Conservation (phyloP, 2,888 invertebrate species). For the Netelia virgata region DNA sequence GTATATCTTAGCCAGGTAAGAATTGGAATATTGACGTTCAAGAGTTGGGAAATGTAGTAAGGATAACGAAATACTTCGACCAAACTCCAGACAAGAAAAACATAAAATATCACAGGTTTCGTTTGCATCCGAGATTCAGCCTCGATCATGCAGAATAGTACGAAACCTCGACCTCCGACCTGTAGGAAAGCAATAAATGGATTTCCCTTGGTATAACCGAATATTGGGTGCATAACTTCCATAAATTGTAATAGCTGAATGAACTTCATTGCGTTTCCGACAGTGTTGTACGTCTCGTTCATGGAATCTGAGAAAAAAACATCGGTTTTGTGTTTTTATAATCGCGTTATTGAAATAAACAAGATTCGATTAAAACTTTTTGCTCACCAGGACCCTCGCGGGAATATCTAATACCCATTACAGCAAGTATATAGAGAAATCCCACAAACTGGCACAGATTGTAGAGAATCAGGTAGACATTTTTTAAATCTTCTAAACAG, state of each 20-base stretch:
- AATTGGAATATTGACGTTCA: constrained; percentile 90
- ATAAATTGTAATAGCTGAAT: constrained; percentile 93
- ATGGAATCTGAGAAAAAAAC: constrained; percentile 86
- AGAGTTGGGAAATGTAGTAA: constrained; percentile 93
- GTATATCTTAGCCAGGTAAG: constrained; percentile 97
- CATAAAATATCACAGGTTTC: constrained; percentile 94
- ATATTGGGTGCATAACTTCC: constrained; percentile 95
- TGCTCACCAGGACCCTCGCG: constrained; percentile 89
- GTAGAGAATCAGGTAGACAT: constrained; percentile 94
- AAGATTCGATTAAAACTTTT: not conserved
- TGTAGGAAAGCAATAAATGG: constrained; percentile 91
- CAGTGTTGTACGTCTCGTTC: constrained; percentile 89
- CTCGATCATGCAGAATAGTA: constrained; percentile 93
- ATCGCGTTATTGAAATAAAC: constrained; percentile 8
- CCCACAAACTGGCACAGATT: constrained; percentile 96
- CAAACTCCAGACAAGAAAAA: constrained; percentile 93
- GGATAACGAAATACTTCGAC: constrained; percentile 97
- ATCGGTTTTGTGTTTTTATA: not conserved
- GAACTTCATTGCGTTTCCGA: constrained; percentile 92
- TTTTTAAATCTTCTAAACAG: constrained; percentile 90
- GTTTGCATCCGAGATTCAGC: constrained; percentile 94
- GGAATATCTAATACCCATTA: constrained; percentile 91
- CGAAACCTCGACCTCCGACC: constrained; percentile 91
- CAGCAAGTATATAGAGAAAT: constrained; percentile 91
- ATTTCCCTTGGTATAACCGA: constrained; percentile 94